Base-by-base conservation (phyloP, 2,113 vertebrate species). In the Trachemys scripta region DNA sequence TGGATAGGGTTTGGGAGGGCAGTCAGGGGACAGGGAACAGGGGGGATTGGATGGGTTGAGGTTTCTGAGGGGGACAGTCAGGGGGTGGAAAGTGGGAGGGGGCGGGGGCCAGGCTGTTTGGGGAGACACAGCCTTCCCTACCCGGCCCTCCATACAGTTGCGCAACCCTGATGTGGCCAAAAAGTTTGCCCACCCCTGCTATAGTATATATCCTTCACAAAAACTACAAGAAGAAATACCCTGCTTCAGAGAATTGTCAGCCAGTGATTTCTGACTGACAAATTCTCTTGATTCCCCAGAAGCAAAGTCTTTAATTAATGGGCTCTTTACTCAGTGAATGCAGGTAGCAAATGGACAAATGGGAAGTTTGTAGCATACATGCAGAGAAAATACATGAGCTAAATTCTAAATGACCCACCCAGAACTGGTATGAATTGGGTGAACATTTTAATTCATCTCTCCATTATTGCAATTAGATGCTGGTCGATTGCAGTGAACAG, bases 361-460 rank as follows among this genome's bases (percentile, higher is more conserved):
- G 4, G 7, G n/a, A 49, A 22, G 5, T 87, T 91, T 90, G n/a
- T 8, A 90, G 13, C 31, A n/a, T 1, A 1, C 24, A 20, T 42
- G 6, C 16, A n/a, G 65, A 92, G 16, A 91, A 82, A 82, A 87
- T 87, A 11, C 1, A 54, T 80, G n/a, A 87, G 2, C 90, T 59
- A 90, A 85, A 78, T 29, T 81, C 10, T 56, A 3, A 53, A 27
- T 89, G 9, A 42, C 25, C 5, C 65, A 8, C 8, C 19, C 5
- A 2, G 62, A 62, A 89, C 62, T 79, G 54, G 9, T 88, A 54
- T 82, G 69, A 38, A 50, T 80, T 80, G 47, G 3, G 2, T 85
- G 31, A 84, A 82, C 12, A 4, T 81, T 90, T 49, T 87, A 78
- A 81, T 91, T 90, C 10, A 29, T 35, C 87, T 93, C 45, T 72